Conservation (phyloP, 2,888 invertebrate species). For the Psococerastis gibbosa region DNA sequence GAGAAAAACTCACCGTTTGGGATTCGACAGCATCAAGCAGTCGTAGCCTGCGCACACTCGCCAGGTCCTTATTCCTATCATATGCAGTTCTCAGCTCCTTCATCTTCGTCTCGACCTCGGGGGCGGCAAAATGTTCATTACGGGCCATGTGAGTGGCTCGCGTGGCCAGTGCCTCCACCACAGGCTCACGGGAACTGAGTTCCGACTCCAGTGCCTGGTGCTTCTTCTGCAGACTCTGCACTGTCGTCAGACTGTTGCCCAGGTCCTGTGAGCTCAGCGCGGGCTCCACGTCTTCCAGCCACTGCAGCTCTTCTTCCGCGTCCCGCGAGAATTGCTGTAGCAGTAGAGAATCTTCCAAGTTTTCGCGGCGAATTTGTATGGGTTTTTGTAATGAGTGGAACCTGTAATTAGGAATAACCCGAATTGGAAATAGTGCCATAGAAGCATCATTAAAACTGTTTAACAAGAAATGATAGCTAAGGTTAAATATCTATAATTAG, state of each 20-base stretch:
- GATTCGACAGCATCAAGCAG: conserved; percentile 67
- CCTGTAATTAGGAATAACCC: no score
- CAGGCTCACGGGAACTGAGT: conserved; percentile 66
- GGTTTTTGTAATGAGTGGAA: conserved; percentile 75
- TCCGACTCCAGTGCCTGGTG: conserved; percentile 84
- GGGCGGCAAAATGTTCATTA: conserved; percentile 68
- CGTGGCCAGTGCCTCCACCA: conserved; percentile 49
- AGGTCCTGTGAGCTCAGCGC: conserved; percentile 51
- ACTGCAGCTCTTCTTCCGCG: conserved; percentile 79
- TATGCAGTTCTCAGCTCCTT: conserved; percentile 49
- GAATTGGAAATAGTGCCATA: no score
- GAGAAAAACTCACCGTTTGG: conserved; percentile 47
- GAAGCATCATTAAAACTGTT: no score
- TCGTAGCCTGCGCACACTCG: conserved; percentile 47
- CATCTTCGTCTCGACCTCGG: conserved; percentile 47
- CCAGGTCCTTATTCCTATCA: conserved; percentile 48
- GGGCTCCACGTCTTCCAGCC: conserved; percentile 65
- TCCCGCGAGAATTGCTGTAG: conserved; percentile 82
- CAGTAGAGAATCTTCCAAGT: conserved; percentile 73
- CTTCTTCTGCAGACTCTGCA: conserved; percentile 82
- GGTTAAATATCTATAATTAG: no score
- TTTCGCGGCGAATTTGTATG: conserved; percentile 75
- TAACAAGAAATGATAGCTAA: no score
- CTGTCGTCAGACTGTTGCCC: conserved; percentile 45
- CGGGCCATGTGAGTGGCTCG: conserved; percentile 62